A percentile compares a stretch with the other conserved stretches of the same genome.
phyloP scores from a whole-genome alignment of 2,888 invertebrate species.

The Hirtodrosophila histrioides region DNA sequence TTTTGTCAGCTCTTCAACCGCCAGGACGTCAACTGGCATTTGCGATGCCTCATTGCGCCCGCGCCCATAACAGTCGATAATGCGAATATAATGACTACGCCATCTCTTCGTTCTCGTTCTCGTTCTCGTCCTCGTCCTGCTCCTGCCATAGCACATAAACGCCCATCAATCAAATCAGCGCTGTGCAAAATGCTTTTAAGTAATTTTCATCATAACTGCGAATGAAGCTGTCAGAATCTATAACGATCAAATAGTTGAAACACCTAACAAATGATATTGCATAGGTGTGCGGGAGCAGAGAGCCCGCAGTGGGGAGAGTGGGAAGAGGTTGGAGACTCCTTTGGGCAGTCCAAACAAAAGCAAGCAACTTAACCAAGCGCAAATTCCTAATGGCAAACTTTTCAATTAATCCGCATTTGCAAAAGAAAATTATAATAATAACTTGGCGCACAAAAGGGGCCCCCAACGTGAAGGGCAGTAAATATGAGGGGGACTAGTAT shows the following conservation, averaged over 20 bases:
- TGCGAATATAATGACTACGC: slow-evolving; percentile 73
- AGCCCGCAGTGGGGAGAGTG: too few species aligned
- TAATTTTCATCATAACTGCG: slow-evolving; percentile 73
- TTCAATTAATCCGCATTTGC: slow-evolving; percentile 78
- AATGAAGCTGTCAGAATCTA: slow-evolving; percentile 74
- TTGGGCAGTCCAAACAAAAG: slow-evolving; percentile 36
- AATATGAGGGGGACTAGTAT: slow-evolving; percentile 25
- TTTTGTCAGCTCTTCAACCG: slow-evolving; percentile 75
- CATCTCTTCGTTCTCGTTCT: background rate
- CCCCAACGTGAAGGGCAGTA: background rate
- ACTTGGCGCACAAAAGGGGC: slow-evolving; percentile 46
- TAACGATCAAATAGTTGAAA: slow-evolving; percentile 77
- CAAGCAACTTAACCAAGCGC: slow-evolving; percentile 68
- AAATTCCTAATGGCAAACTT: slow-evolving; percentile 75
- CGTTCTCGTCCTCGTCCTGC: background rate
- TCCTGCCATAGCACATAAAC: slow-evolving; percentile 57
- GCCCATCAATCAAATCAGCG: slow-evolving; percentile 78
- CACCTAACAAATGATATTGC: slow-evolving; percentile 37
- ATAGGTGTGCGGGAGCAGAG: slow-evolving; percentile 9
- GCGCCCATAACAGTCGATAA: slow-evolving; percentile 63
- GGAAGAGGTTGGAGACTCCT: too few species aligned
- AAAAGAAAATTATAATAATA: slow-evolving; percentile 74
- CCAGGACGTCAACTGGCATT: slow-evolving; percentile 74
- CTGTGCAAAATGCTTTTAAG: slow-evolving; percentile 73
- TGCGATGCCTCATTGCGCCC: slow-evolving; percentile 70